phyloP scores from a whole-genome alignment of 2,797 vertebrate genomes.

The Cephalopachus bancanus region DNA sequence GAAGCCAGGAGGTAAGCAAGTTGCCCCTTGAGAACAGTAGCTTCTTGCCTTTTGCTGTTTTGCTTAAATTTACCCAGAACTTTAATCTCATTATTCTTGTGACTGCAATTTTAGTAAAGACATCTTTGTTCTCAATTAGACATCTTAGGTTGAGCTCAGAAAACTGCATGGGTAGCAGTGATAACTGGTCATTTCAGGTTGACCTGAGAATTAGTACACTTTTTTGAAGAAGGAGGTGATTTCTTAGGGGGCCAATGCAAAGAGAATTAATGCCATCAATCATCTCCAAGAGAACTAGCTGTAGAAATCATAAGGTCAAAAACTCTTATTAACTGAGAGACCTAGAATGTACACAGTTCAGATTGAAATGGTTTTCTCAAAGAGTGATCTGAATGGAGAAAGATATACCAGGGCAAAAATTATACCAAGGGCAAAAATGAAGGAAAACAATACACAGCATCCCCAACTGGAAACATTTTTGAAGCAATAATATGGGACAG shows the following conservation, averaged over 20 bases:
- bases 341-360: conserved; percentile 50
- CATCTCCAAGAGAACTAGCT: conserved; percentile 33
- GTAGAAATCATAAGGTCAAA: conserved; percentile 62
- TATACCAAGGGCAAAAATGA: conserved; percentile 62
- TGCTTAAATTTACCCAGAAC: background rate
- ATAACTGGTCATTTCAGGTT: background rate
- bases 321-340: conserved; percentile 54
- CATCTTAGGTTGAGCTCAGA: background rate
- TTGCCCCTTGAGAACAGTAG: background rate
- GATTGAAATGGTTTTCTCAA: conserved; percentile 63
- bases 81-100: background rate
- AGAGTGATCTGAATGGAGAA: conserved; percentile 19
- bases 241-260: background rate
- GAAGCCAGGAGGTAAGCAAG: background rate
- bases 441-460: conserved; percentile 40
- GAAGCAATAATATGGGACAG: conserved; percentile 33
- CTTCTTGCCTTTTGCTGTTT: background rate
- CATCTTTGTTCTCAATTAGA: background rate
- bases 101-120: background rate
- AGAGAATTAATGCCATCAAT: conserved; percentile 68
- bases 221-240: conserved; percentile 15
- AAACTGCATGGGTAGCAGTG: background rate
- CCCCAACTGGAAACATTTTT: conserved; percentile 13
- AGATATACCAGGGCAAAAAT: conserved; percentile 55
- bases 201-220: background rate